Conservation (phyloP, 2,113 vertebrate species). For the Coregonus clupeaformis region DNA sequence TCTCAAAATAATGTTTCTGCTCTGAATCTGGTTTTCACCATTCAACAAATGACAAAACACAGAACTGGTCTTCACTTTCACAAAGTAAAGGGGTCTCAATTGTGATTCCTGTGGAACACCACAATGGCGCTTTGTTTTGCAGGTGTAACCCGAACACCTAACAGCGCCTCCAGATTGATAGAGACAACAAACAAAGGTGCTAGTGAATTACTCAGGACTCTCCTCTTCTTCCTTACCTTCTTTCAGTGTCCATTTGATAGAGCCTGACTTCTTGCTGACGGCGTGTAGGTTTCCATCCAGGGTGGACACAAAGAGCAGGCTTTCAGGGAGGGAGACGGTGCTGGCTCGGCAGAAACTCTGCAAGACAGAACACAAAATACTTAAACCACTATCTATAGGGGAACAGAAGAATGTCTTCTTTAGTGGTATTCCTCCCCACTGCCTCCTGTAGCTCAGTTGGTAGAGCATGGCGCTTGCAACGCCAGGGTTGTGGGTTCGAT, state of each 20-base stretch:
- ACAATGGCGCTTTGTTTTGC: conserved; percentile 14
- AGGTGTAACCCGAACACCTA: conserved; percentile 25
- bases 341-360: conserved; percentile 77
- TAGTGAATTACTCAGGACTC: neutral
- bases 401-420: too few relatives aligned
- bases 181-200: conserved; percentile 9
- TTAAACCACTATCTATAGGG: too few relatives aligned
- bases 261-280: conserved; percentile 92
- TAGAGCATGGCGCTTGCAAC: too few relatives aligned
- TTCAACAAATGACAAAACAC: neutral
- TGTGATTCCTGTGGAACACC: neutral
- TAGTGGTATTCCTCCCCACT: too few relatives aligned
- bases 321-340: conserved; percentile 91
- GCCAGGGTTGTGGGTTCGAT: too few relatives aligned
- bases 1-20: neutral
- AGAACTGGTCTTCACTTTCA: conserved; percentile 7
- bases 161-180: neutral
- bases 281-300: conserved; percentile 95
- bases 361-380: conserved; percentile 4
- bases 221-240: conserved; percentile 80
- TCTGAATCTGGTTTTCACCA: conserved; percentile 5
- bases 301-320: conserved; percentile 93
- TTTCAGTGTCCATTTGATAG: conserved; percentile 98
- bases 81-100: conserved; percentile 3
- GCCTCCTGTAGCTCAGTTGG: too few relatives aligned